phyloP scores from a whole-genome alignment of 1,140 invertebrate species.

The Chionoecetes opilio region DNA sequence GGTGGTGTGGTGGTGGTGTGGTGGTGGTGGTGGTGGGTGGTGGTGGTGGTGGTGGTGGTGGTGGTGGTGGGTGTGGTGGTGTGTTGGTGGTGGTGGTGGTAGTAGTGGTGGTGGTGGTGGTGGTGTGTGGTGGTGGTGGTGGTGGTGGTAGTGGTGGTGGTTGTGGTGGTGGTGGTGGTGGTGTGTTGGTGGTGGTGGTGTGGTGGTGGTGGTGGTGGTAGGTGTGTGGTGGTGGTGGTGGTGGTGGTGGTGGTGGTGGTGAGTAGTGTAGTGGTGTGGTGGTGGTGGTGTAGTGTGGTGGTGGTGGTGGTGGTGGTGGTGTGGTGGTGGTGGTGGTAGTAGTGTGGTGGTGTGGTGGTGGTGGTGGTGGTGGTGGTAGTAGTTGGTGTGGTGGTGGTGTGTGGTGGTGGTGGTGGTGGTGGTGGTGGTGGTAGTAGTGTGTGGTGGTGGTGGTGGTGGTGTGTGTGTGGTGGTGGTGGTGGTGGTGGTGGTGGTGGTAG shows the following conservation, averaged over 20 bases:
- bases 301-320: not conserved
- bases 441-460: conserved; percentile 22
- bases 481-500: too few relatives aligned
- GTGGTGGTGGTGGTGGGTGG: not conserved
- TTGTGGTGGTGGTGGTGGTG: too few relatives aligned
- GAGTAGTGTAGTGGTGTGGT: too few relatives aligned
- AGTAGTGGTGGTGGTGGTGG: not conserved
- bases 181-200: not conserved
- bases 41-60: not conserved
- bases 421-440: too few relatives aligned
- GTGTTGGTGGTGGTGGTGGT: not conserved
- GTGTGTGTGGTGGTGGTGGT: not conserved
- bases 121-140: not conserved
- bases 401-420: conserved; percentile 5
- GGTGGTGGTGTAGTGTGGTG: too few relatives aligned
- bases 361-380: not conserved
- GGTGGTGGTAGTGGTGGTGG: too few relatives aligned
- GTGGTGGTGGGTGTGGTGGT: too few relatives aligned
- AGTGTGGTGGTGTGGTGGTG: too few relatives aligned
- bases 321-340: too few relatives aligned
- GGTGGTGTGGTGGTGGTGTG: too few relatives aligned
- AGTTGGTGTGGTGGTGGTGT: conserved; percentile 37
- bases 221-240: not conserved
- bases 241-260: too few relatives aligned
- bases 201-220: not conserved